Base-by-base conservation (phyloP, 2,888 invertebrate species). In the Lasioglossum figueresi region DNA sequence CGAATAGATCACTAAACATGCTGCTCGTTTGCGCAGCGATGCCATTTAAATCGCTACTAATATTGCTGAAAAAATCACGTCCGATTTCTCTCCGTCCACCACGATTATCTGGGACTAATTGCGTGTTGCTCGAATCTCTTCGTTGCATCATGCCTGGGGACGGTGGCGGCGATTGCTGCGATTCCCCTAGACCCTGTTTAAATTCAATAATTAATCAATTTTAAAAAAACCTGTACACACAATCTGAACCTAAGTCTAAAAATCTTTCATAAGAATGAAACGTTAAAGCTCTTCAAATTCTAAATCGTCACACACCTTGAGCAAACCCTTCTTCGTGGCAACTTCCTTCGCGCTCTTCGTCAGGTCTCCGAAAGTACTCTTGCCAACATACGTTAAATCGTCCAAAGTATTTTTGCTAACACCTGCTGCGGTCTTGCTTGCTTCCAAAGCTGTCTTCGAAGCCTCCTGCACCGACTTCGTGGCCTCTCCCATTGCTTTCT, bases 1-100 rank as follows among this genome's bases (percentile, higher is more conserved):
- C 98, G 95, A 99, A 99, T 91, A 99, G 96, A 94, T 98, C 99
- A 80, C 98, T 98, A 94, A 99, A 98, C 97, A 99, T 99, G 94
- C 97, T 98, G 27, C 98, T 97, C 0, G 99, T 99, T 88, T 99
- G 98, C 0, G 98, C 98, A 34, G 99, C 99, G 75, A 99, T 96
- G 12, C 98, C 98, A 94, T 98, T 99, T 79, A 99, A 96, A 94
- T 99, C 99, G 48, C 97, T 98, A 93, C 98, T 98, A 93, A 99
- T 98, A 93, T 98, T 97, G 85, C 98, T 97, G 95, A 99, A 97
- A 96, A 99, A 98, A 95, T 98, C 97, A 78, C 98, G 96, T 76
- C 97, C 97, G 27, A 97, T 97, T 3, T 93, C 93, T 5, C 92
- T 88, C 96, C 93, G 92, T 34, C 95, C 95, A 56, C 95, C 93